These are phyloP conservation scores for Poecile montanus DNA, from an alignment of 2,797 vertebrate species.

Conservation along the genomic window DNA sequence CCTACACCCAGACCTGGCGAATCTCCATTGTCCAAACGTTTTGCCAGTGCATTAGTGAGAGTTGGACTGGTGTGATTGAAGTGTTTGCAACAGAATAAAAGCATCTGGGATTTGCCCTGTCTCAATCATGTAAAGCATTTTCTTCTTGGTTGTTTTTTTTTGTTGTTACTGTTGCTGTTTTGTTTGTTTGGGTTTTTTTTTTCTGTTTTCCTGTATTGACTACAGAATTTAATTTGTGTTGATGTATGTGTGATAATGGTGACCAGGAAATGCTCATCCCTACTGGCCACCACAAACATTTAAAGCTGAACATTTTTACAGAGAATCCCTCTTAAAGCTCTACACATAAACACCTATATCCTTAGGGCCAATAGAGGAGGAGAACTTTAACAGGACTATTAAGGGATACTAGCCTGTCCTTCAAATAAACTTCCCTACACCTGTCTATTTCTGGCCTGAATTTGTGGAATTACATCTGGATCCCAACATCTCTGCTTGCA, in stretches of 20 bases:
- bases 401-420: background rate
- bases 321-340: background rate
- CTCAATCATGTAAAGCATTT: background rate
- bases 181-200: background rate
- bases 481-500: background rate
- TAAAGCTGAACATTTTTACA: background rate
- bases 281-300: background rate
- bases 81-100: background rate
- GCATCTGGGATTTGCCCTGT: background rate
- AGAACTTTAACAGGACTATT: background rate
- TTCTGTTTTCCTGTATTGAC: background rate
- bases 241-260: background rate
- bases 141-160: background rate
- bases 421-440: background rate
- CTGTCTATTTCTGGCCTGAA: background rate
- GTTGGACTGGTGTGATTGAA: background rate
- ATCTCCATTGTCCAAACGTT: background rate
- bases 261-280: background rate
- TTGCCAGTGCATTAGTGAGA: background rate
- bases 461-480: background rate
- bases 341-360: background rate
- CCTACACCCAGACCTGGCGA: accelerated
- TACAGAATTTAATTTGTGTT: background rate
- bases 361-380: background rate
- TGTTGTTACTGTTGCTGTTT: background rate